Evolutionary conservation across 1,140 invertebrate species (phyloP).

Genomic region (Papilio xuthus): DNA sequence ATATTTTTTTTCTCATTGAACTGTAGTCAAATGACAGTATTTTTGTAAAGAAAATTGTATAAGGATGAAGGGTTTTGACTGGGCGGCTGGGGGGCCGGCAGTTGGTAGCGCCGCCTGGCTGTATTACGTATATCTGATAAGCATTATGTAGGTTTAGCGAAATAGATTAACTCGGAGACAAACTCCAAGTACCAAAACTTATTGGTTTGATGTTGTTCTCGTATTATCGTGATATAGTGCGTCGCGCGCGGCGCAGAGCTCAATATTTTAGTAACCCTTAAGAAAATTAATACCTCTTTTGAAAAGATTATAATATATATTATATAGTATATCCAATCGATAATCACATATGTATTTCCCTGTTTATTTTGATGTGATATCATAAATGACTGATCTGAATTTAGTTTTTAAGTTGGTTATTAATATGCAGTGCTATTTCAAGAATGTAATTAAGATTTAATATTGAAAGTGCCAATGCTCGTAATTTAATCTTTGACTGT

Average conservation of each 20-base stretch:
- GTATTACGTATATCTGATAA: slow-evolving; percentile 81
- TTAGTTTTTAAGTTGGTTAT: slow-evolving; percentile 83
- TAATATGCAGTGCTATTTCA: slow-evolving; percentile 81
- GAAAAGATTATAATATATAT: slow-evolving; percentile 79
- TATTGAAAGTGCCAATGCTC: slow-evolving; percentile 83
- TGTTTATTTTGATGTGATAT: slow-evolving; percentile 83
- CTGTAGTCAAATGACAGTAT: slow-evolving; percentile 83
- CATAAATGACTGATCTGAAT: slow-evolving; percentile 83
- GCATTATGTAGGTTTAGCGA: slow-evolving; percentile 83
- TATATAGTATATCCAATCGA: slow-evolving; percentile 77
- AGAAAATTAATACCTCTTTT: slow-evolving; percentile 82
- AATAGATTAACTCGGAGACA: slow-evolving; percentile 80
- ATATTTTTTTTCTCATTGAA: slow-evolving; percentile 78
- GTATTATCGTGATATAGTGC: slow-evolving; percentile 81
- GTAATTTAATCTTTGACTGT: slow-evolving; percentile 82
- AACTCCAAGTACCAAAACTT: slow-evolving; percentile 79
- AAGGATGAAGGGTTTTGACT: slow-evolving; percentile 74
- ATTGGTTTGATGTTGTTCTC: slow-evolving; percentile 80
- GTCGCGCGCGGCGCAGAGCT: slow-evolving; percentile 78
- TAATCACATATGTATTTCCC: slow-evolving; percentile 81
- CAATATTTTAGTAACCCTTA: slow-evolving; percentile 83
- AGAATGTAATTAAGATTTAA: slow-evolving; percentile 82
- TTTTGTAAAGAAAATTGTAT: slow-evolving; percentile 82
- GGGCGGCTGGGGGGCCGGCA: slow-evolving; percentile 44
- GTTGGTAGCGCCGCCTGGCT: slow-evolving; percentile 50